Conservation (phyloP, 2,797 vertebrate species). For the Sarcoramphus papa region DNA sequence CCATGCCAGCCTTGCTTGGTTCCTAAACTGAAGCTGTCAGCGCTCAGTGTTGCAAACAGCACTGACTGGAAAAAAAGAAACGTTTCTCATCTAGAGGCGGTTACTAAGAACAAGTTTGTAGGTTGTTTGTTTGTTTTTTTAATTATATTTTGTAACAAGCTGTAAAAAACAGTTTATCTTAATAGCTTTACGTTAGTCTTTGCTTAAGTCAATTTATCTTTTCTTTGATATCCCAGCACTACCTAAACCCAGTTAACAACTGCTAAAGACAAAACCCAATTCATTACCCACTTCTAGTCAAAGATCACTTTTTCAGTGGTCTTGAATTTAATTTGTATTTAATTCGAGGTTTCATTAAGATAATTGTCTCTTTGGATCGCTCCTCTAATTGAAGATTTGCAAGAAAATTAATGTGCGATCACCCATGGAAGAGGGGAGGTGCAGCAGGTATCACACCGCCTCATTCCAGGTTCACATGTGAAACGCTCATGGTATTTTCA, state of each 20-base stretch:
- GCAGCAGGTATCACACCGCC: background rate
- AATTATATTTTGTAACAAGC: background rate
- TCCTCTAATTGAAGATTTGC: conserved; percentile 52
- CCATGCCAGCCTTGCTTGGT: background rate
- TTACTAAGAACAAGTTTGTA: background rate
- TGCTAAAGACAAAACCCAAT: background rate
- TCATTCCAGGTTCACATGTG: background rate
- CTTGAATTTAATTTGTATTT: conserved; percentile 56
- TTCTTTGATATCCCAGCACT: background rate
- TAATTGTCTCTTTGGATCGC: conserved; percentile 52
- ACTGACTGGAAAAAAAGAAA: background rate
- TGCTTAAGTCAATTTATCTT: background rate
- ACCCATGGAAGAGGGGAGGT: background rate
- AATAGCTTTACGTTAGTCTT: background rate
- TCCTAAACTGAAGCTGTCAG: background rate
- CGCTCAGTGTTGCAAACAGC: background rate
- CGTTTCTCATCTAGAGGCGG: background rate
- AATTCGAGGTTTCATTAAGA: conserved; percentile 56
- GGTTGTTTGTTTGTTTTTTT: background rate
- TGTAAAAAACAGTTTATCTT: conserved; percentile 5
- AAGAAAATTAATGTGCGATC: conserved; percentile 31
- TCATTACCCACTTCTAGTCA: background rate
- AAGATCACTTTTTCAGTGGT: conserved; percentile 32
- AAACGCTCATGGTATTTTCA: background rate
- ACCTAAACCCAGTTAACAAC: background rate